Percentiles rank a stretch among this genome's conserved stretches.
Conservation (phyloP, 2,113 vertebrate genomes). For the Sapajus apella region DNA sequence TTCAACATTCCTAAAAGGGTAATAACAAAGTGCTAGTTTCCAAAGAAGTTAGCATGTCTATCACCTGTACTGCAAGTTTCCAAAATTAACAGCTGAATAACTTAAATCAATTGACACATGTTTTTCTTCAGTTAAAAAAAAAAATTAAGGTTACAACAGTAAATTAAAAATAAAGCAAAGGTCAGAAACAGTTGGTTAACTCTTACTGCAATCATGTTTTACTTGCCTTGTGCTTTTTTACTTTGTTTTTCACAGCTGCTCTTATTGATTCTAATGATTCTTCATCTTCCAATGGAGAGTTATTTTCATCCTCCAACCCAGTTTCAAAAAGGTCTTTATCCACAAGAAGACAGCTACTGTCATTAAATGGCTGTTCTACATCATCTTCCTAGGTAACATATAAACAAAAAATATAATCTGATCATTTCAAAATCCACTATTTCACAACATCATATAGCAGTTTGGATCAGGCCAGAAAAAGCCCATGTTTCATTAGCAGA, state of each 20-base stretch:
- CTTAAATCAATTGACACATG: conserved; percentile 16
- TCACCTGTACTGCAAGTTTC: conserved; percentile 30
- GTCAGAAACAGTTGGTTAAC: neutral
- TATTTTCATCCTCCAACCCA: conserved; percentile 85
- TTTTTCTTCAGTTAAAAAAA: conserved; percentile 46
- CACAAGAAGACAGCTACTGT: conserved; percentile 93
- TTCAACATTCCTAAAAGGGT: neutral
- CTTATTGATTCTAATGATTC: conserved; percentile 93
- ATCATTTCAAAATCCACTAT: conserved; percentile 23
- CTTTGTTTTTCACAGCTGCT: conserved; percentile 88
- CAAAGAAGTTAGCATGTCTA: conserved; percentile 35
- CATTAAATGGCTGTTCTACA: conserved; percentile 83
- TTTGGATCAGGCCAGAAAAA: conserved; percentile 45
- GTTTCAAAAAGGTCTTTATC: conserved; percentile 95
- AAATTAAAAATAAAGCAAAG: neutral
- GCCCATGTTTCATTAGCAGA: neutral
- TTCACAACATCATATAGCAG: conserved; percentile 23
- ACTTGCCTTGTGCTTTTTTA: conserved; percentile 89
- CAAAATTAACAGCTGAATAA: conserved; percentile 62
- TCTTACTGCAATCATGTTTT: neutral
- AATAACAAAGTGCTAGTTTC: conserved; percentile 31
- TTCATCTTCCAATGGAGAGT: conserved; percentile 82
- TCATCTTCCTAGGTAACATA: conserved; percentile 68
- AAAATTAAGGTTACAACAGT: conserved; percentile 16
- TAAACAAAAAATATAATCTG: conserved; percentile 44